These are phyloP conservation scores for Rutpela maculata DNA, from an alignment of 2,888 invertebrate genomes.

Conservation along the genomic window DNA sequence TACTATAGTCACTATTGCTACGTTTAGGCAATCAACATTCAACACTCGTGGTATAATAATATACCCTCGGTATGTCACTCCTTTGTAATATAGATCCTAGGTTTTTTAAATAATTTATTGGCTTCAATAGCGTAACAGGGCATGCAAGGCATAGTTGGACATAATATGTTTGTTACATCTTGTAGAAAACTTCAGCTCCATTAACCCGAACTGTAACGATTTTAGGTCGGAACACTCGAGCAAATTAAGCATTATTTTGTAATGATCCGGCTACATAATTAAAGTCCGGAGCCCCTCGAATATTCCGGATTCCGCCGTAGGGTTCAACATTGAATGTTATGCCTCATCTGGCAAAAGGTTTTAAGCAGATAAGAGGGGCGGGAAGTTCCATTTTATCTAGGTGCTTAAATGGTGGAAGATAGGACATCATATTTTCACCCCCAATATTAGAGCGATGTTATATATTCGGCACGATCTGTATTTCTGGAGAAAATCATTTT, in stretches of 20 bases:
- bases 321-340: constrained; percentile 23
- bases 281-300: constrained; percentile 31
- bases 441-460: constrained; percentile 31
- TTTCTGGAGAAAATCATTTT: constrained; percentile 25
- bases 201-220: constrained; percentile 11
- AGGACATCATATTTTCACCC: constrained; percentile 44
- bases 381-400: constrained; percentile 42
- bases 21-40: no score
- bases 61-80: no score
- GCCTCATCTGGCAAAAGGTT: constrained; percentile 48
- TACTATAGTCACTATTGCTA: no score
- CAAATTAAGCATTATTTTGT: constrained; percentile 37
- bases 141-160: no score
- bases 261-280: constrained; percentile 42
- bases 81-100: no score
- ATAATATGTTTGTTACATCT: not conserved
- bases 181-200: constrained; percentile 1
- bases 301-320: constrained; percentile 21
- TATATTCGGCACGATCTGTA: constrained; percentile 35
- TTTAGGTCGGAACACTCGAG: not conserved
- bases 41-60: no score
- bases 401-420: constrained; percentile 40
- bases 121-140: no score
- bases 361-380: constrained; percentile 42
- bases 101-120: no score